Conservation (phyloP, 1,140 invertebrate species). For the Harpegnathos saltator region DNA sequence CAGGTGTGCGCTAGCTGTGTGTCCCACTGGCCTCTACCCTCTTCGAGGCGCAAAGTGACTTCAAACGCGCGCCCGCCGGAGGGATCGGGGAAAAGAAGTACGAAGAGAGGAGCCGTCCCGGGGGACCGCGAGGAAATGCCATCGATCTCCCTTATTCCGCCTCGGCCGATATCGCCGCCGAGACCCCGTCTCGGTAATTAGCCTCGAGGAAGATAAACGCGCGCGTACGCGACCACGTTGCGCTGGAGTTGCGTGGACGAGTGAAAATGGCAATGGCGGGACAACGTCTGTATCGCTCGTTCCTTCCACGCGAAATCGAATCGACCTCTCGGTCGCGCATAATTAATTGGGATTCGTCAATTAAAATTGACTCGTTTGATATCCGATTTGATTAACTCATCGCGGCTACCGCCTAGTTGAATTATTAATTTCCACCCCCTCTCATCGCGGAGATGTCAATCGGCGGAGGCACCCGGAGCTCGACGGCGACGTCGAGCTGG, state of each 20-base stretch:
- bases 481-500: neutral
- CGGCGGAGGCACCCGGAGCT: neutral
- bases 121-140: conserved; percentile 58
- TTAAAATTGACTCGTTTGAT: too few species aligned
- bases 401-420: too few species aligned
- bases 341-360: too few species aligned
- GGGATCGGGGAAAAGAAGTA: conserved; percentile 58
- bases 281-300: too few species aligned
- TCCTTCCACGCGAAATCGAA: too few species aligned
- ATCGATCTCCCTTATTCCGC: conserved; percentile 42
- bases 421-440: too few species aligned
- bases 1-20: conserved; percentile 75
- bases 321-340: too few species aligned
- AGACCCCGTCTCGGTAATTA: conserved; percentile 22
- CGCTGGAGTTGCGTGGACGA: too few species aligned
- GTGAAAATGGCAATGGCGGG: too few species aligned
- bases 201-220: neutral
- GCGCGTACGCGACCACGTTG: too few species aligned
- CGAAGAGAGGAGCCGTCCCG: conserved; percentile 53
- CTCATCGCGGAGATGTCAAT: neutral
- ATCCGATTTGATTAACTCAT: too few species aligned
- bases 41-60: conserved; percentile 59
- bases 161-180: conserved; percentile 46
- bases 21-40: conserved; percentile 82
- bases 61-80: conserved; percentile 47